A percentile compares a stretch with the other conserved stretches of the same genome.
Evolutionary conservation across 2,797 vertebrate genomes (phyloP).

Genomic region (Centropyge bicolor): DNA sequence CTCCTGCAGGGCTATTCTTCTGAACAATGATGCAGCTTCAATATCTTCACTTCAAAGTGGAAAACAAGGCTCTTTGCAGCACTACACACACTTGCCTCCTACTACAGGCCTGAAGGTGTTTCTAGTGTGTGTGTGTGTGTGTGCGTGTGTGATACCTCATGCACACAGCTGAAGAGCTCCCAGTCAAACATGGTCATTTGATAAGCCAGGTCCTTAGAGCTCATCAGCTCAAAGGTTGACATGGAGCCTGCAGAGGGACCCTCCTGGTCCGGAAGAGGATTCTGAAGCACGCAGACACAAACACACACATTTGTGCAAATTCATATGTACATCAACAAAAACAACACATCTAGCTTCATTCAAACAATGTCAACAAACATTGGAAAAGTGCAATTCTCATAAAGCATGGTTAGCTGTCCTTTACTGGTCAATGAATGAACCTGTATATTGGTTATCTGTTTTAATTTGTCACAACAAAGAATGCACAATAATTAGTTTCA

Average conservation of each 20-base stretch:
- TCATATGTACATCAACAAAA: neutral
- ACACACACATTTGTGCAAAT: constrained; percentile 20
- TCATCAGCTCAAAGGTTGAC: constrained; percentile 98
- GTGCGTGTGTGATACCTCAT: constrained; percentile 87
- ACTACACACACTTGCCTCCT: neutral
- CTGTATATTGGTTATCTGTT: too few relatives aligned
- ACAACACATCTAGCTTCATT: constrained; percentile 2
- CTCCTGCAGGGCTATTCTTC: neutral
- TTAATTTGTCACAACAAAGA: constrained; percentile 2
- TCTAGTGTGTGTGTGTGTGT: constrained; percentile 14
- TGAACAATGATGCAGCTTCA: neutral
- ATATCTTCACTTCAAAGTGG: neutral
- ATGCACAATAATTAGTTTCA: too few relatives aligned
- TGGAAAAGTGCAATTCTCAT: neutral
- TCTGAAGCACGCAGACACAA: constrained; percentile 76
- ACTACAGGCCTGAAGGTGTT: neutral
- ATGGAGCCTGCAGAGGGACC: constrained; percentile 94
- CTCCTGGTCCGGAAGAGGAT: constrained; percentile 94
- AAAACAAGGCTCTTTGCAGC: neutral
- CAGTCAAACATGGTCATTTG: constrained; percentile 98
- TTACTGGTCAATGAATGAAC: too few relatives aligned
- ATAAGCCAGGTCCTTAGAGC: constrained; percentile 97
- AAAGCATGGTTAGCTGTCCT: too few relatives aligned
- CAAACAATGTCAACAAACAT: neutral
- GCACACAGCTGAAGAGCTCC: constrained; percentile 98